Conservation (phyloP, 2,797 vertebrate genomes). For the Helarctos malayanus region DNA sequence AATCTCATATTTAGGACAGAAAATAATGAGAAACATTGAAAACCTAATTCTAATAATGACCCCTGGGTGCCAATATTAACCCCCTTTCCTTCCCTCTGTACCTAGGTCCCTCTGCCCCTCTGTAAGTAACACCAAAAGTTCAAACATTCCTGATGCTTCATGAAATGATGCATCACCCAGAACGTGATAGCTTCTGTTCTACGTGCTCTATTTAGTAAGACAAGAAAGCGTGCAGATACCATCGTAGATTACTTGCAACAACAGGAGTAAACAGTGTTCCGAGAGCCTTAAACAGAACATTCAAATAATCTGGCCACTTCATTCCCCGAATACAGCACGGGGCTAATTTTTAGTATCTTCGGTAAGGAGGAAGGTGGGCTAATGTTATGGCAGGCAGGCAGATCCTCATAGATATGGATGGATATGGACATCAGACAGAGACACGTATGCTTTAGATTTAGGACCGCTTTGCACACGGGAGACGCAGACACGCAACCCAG, state of each 20-base stretch:
- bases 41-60: background rate
- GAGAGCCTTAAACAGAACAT: fast-evolving
- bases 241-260: background rate
- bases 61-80: background rate
- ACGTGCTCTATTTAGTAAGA: fast-evolving
- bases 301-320: too few species aligned
- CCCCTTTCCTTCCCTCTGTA: too few species aligned
- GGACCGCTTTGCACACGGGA: fast-evolving
- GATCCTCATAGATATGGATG: too few species aligned
- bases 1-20: background rate
- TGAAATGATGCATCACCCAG: background rate
- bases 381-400: fast-evolving
- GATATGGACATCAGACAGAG: fast-evolving
- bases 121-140: too few species aligned
- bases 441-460: fast-evolving
- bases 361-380: background rate
- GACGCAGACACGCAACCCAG: fast-evolving
- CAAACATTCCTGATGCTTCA: too few species aligned
- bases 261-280: background rate
- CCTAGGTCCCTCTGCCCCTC: too few species aligned
- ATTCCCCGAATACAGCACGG: fast-evolving
- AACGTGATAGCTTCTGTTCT: background rate
- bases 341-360: background rate
- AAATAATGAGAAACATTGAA: background rate
- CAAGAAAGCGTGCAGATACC: fast-evolving